Evolutionary conservation across 2,888 invertebrate genomes (phyloP).

Genomic region (Drosophila sordidapex): DNA sequence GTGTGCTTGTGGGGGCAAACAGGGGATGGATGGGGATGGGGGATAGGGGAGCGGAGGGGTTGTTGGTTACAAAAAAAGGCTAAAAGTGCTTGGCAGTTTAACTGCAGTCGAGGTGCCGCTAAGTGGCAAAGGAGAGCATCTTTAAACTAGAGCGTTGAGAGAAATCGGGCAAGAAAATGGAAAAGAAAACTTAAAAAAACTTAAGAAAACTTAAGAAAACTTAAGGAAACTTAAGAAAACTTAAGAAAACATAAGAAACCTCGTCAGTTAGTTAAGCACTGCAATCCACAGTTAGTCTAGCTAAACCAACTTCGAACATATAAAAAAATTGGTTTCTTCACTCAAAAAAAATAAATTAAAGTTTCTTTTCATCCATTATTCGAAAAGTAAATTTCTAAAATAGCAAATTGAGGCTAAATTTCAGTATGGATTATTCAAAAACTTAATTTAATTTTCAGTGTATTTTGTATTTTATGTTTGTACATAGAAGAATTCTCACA

Average conservation of each 20-base stretch:
- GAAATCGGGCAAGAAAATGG: conserved; percentile 12
- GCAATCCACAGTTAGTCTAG: not conserved
- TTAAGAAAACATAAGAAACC: not conserved
- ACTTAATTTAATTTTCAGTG: not conserved
- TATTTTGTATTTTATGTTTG: not conserved
- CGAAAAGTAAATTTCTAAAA: not conserved
- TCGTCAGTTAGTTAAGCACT: not conserved
- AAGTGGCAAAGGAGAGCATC: conserved; percentile 23
- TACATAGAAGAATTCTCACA: not conserved
- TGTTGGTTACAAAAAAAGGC: conserved; percentile 32
- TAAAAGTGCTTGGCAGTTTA: conserved; percentile 60
- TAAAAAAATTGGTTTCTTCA: not conserved
- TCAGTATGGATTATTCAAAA: not conserved
- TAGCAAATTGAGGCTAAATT: not conserved
- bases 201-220: not conserved
- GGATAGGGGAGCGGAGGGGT: accelerated
- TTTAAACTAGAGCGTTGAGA: conserved; percentile 35
- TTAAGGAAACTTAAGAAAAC: not conserved
- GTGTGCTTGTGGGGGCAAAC: not conserved
- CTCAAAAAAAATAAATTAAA: not conserved
- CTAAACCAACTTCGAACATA: not conserved
- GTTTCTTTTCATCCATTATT: not conserved
- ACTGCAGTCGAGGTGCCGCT: conserved; percentile 60
- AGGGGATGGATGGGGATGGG: not conserved
- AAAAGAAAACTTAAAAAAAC: conserved; percentile 1